A percentile compares a stretch with the other conserved stretches of the same genome.
phyloP scores from a whole-genome alignment of 2,113 vertebrate species.

The Perca fluviatilis region DNA sequence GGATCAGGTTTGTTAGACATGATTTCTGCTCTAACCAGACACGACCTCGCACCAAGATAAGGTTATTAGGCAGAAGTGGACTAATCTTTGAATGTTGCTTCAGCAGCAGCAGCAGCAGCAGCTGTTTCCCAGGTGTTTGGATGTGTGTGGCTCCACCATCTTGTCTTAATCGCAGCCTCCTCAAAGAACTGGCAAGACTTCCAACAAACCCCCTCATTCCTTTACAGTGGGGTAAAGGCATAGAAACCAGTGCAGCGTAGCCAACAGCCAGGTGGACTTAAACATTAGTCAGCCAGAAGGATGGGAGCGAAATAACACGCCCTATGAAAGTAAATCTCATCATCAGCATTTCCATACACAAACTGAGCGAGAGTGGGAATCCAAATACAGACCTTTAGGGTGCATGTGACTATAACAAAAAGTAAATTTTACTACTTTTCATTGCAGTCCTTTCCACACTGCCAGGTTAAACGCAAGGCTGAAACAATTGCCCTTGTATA shows the following conservation, averaged over 20 bases:
- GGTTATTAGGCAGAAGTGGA: conserved; percentile 47
- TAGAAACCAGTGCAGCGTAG: conserved; percentile 51
- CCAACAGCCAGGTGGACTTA: conserved; percentile 68
- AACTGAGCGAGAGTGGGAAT: background rate
- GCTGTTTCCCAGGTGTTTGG: conserved; percentile 83
- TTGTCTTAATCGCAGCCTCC: conserved; percentile 74
- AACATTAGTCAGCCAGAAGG: conserved; percentile 63
- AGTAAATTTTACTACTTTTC: conserved; percentile 20
- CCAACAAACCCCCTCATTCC: conserved; percentile 73
- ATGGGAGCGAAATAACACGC: conserved; percentile 50
- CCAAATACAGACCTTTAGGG: conserved; percentile 34
- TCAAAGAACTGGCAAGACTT: conserved; percentile 77
- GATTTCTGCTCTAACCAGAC: conserved; percentile 30
- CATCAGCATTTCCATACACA: conserved; percentile 67
- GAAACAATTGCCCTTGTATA: conserved; percentile 23
- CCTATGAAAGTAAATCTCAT: conserved; percentile 46
- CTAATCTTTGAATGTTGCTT: conserved; percentile 41
- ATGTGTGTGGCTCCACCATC: conserved; percentile 77
- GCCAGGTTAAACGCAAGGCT: conserved; percentile 28
- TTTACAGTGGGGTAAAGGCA: conserved; percentile 65
- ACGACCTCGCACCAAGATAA: conserved; percentile 29
- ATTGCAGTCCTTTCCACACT: conserved; percentile 25
- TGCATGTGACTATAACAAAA: conserved; percentile 16
- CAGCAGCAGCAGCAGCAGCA: conserved; percentile 70
- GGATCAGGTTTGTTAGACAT: conserved; percentile 13